phyloP scores from a whole-genome alignment of 1,140 invertebrate genomes.

The Branchinecta lindahli region DNA sequence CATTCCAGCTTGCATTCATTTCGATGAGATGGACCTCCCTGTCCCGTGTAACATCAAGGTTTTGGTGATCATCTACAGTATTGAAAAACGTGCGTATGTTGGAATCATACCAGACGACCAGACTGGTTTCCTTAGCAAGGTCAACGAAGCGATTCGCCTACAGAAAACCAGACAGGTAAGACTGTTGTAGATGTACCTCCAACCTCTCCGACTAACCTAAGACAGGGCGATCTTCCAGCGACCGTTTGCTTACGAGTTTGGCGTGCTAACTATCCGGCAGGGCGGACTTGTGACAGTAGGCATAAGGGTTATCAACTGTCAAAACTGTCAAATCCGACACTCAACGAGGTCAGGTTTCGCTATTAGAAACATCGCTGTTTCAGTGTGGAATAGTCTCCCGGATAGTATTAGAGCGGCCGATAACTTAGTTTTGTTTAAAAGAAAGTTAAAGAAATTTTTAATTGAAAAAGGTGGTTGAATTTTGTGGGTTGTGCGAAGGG shows the following conservation, averaged over 20 bases:
- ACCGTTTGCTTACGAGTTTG: neutral
- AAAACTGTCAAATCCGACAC: neutral
- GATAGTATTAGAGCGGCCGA: no score
- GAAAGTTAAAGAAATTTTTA: no score
- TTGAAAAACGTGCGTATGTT: neutral
- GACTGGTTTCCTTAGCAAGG: neutral
- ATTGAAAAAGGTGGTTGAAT: no score
- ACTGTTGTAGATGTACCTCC: neutral
- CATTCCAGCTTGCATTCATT: neutral
- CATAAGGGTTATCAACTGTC: neutral
- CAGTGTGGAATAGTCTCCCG: no score
- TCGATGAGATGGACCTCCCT: neutral
- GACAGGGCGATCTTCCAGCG: neutral
- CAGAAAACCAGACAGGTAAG: neutral
- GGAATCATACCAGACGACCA: slow-evolving; percentile 3
- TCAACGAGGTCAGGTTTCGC: neutral
- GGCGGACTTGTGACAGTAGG: neutral
- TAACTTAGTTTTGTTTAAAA: no score
- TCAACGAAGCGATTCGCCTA: neutral
- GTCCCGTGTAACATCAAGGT: neutral
- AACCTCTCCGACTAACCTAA: neutral
- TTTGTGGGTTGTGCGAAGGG: no score
- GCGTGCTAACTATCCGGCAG: neutral
- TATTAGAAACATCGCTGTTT: no score
- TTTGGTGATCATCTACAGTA: slow-evolving; percentile 1